phyloP scores from a whole-genome alignment of 1,140 invertebrate species.

The Pseudomyrmex cubaensis region DNA sequence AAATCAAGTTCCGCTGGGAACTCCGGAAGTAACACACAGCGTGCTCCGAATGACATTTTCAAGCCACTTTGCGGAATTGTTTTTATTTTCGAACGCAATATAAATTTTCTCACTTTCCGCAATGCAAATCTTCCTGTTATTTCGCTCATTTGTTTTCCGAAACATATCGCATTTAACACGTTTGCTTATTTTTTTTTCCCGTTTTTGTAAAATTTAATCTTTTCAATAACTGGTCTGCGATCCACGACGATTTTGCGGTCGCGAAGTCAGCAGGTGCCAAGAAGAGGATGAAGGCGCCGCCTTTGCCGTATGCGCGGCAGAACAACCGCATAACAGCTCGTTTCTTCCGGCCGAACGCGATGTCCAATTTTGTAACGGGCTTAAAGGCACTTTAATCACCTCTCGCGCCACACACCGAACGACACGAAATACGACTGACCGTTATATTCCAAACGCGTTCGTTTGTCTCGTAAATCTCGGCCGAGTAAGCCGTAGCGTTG shows the following conservation, averaged over 20 bases:
- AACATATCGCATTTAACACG: not conserved
- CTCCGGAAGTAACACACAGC: not conserved
- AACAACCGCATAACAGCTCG: slow-evolving; percentile 11
- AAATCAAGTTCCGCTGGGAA: not conserved
- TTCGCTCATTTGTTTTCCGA: no score
- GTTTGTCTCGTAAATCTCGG: slow-evolving; percentile 75
- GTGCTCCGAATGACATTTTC: not conserved
- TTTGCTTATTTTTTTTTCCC: not conserved
- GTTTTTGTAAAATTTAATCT: not conserved
- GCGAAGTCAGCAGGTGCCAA: slow-evolving; percentile 3
- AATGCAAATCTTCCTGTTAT: no score
- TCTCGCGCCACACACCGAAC: slow-evolving; percentile 25
- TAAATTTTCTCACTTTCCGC: slow-evolving; percentile 5
- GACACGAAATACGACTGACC: slow-evolving; percentile 43
- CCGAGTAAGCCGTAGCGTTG: slow-evolving; percentile 49
- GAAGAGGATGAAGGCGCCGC: slow-evolving; percentile 5
- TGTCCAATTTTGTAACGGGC: slow-evolving; percentile 52
- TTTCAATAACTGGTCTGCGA: not conserved
- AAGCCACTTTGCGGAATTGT: no score
- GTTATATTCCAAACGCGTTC: slow-evolving; percentile 59
- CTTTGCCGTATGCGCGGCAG: not conserved
- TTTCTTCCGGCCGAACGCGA: slow-evolving; percentile 24
- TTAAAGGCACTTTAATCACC: slow-evolving; percentile 48
- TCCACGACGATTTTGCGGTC: not conserved
- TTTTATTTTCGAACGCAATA: not conserved